Evolutionary conservation across 2,113 vertebrate species (phyloP), one percentile per base, ranked within the genome.

Genomic region (Coreoperca whiteheadi): DNA sequence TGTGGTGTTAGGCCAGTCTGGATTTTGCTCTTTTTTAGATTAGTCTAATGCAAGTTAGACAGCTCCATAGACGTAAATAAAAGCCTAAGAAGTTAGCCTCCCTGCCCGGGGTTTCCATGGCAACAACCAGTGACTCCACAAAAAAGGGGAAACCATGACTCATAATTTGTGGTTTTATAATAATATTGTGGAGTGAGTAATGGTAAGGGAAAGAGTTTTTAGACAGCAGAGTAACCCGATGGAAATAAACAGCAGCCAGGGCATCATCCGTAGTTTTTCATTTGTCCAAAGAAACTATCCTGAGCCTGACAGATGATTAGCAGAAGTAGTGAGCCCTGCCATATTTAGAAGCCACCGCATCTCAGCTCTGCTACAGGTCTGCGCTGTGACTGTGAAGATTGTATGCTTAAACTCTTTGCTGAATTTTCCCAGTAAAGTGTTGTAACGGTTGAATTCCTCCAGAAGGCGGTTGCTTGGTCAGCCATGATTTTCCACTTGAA

Each of bases 161-260:
- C 15, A 34, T 53, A 23, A 28, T 54, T 66, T 50, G 20, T 53
- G 4, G 41, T n/a, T 65, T 41, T 15, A 14, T 9, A 21, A 15
- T 20, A 20, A 37, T 20, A 41, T n/a, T 39, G 30, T 64, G 18
- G 34, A 63, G 48, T 8, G 53, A 28, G 10, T 21, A 34, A 65
- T 34, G 34, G 25, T n/a, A 71, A 59, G 53, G 3, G 53, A 28
- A 56, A 75, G 30, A 1, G 8, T 30, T 50, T 83, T 60, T 21
- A 21, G 46, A 67, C 28, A 54, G 74, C 30, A 43, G 37, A 46
- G 25, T 25, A 41, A 59, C 54, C 69, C n/a, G 2, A 4, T 51
- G 59, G 50, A 80, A 73, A 64, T 63, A 77, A 60, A 70, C 59
- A 71, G 59, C 73, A 70, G 43, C 23, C 23, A 64, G 16, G 11